Evolutionary conservation across 2,113 vertebrate genomes (phyloP).

Genomic region (Callaeas wilsoni): DNA sequence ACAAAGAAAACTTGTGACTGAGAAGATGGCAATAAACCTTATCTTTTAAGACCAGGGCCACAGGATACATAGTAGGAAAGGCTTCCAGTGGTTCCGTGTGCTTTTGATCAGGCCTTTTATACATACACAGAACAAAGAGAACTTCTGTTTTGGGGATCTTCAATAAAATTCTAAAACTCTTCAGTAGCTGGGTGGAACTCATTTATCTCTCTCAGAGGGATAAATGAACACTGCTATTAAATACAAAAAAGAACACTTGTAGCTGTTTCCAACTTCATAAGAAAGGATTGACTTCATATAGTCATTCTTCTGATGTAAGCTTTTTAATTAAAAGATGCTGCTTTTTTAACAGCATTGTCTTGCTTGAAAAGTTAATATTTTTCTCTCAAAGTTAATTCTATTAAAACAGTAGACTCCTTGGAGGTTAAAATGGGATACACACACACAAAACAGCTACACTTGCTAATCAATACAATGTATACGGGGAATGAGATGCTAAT

Average conservation of each 20-base stretch:
- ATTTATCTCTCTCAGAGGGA: neutral
- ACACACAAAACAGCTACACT: neutral
- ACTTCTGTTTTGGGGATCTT: neutral
- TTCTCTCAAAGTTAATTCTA: neutral
- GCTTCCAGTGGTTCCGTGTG: neutral
- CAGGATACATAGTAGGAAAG: neutral
- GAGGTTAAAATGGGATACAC: neutral
- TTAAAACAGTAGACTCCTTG: neutral
- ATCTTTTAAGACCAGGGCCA: neutral
- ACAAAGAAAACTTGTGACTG: neutral
- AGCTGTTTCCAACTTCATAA: neutral
- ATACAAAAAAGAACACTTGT: neutral
- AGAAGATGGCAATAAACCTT: neutral
- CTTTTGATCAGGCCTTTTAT: neutral
- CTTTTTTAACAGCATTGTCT: neutral
- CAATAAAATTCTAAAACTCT: neutral
- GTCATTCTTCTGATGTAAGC: neutral
- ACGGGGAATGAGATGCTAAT: neutral
- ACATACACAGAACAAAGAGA: neutral
- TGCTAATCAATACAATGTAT: neutral
- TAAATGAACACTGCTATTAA: neutral
- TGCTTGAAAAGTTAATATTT: neutral
- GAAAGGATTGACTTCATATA: neutral
- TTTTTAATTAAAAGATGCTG: neutral
- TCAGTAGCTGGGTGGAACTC: neutral